These are phyloP conservation scores for Blastobasis lacticolella DNA, from an alignment of 2,888 invertebrate genomes.

Conservation along the genomic window DNA sequence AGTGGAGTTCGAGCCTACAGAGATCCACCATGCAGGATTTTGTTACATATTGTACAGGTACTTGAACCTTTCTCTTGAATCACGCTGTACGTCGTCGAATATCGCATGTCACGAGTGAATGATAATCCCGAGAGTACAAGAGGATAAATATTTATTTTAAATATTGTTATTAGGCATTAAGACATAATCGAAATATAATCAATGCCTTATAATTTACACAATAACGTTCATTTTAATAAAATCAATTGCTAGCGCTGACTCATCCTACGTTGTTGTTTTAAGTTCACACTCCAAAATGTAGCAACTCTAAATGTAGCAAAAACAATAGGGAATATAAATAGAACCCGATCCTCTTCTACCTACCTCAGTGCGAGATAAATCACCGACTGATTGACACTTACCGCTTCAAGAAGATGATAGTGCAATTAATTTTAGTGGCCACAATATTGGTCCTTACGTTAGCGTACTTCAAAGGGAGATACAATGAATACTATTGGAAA, in stretches of 20 bases:
- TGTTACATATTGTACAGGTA: no score
- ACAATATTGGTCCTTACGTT: constrained; percentile 12
- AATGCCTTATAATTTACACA: no score
- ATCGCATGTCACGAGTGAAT: no score
- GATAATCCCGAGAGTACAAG: no score
- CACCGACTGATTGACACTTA: background rate
- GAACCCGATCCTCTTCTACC: background rate
- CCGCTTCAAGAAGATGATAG: background rate
- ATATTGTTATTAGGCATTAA: no score
- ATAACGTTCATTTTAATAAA: background rate
- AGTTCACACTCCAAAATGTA: background rate
- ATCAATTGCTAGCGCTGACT: background rate
- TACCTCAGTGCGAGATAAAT: background rate
- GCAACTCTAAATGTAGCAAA: no score
- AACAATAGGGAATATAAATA: background rate
- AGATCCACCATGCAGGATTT: no score
- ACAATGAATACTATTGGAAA: constrained; percentile 41
- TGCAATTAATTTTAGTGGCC: constrained; percentile 6
- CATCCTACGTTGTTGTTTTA: background rate
- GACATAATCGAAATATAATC: no score
- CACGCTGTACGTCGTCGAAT: no score
- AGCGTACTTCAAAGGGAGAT: constrained; percentile 25
- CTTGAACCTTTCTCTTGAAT: no score
- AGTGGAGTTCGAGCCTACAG: no score
- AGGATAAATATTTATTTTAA: no score